A percentile compares a stretch with the other conserved stretches of the same genome.
These are phyloP conservation scores for Macquaria australasica DNA, from an alignment of 2,113 vertebrate genomes.

Conservation along the genomic window DNA sequence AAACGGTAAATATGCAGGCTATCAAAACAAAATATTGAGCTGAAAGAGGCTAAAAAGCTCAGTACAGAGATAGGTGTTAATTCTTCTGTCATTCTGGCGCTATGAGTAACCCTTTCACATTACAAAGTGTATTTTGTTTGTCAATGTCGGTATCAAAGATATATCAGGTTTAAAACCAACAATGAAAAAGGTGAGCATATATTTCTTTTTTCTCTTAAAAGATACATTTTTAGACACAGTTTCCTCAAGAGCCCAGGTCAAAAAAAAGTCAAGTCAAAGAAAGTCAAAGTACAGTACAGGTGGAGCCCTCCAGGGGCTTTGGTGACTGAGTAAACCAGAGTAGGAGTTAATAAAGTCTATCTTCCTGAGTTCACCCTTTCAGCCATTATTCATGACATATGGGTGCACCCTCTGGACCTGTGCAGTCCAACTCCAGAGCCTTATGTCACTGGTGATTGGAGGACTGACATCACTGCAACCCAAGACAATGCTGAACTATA, in stretches of 20 bases:
- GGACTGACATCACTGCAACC: constrained; percentile 53
- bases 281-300: background rate
- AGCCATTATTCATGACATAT: constrained; percentile 69
- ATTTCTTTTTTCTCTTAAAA: background rate
- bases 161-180: background rate
- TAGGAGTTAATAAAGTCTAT: constrained; percentile 2
- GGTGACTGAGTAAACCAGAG: background rate
- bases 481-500: constrained; percentile 22
- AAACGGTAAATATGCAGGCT: background rate
- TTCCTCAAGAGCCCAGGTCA: background rate
- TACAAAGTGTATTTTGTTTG: background rate
- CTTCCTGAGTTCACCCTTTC: constrained; percentile 44
- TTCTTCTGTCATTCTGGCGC: background rate
- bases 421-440: constrained; percentile 64
- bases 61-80: too few species aligned
- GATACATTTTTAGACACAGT: background rate
- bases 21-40: background rate
- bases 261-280: background rate
- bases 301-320: constrained; percentile 11
- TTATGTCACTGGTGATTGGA: constrained; percentile 47
- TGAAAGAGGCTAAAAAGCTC: background rate
- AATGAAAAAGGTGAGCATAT: background rate
- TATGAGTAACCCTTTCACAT: background rate
- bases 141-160: background rate
- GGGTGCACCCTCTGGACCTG: constrained; percentile 33